phyloP scores from a whole-genome alignment of 2,888 invertebrate species.

The Octonoba sinensis region DNA sequence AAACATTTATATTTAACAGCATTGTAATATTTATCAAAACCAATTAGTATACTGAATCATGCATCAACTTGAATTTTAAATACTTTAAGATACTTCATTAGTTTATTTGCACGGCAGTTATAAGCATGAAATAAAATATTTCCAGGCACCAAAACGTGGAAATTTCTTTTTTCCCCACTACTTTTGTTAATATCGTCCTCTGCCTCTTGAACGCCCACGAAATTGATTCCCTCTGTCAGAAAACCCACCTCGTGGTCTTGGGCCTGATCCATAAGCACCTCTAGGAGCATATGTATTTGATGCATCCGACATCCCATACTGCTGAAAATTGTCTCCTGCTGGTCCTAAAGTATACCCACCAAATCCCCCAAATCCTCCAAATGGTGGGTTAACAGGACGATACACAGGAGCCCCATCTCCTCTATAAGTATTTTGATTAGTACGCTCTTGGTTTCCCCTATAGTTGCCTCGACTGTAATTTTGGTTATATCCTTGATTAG shows the following conservation, averaged over 20 bases:
- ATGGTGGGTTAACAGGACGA: constrained; percentile 14
- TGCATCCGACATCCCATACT: constrained; percentile 30
- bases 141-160: too few relatives aligned
- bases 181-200: constrained; percentile 4
- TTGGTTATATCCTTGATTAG: too few relatives aligned
- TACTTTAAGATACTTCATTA: too few relatives aligned
- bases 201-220: constrained; percentile 23
- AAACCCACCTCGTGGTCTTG: constrained; percentile 18
- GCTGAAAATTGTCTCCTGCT: constrained; percentile 51
- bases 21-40: too few relatives aligned
- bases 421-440: background rate
- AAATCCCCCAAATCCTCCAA: constrained; percentile 13
- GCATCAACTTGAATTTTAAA: too few relatives aligned
- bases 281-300: constrained; percentile 62
- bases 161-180: too few relatives aligned
- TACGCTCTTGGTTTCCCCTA: constrained; percentile 8
- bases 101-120: too few relatives aligned
- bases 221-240: constrained; percentile 14
- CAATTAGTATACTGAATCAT: too few relatives aligned
- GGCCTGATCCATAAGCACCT: constrained; percentile 66
- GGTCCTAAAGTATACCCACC: constrained; percentile 29
- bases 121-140: too few relatives aligned
- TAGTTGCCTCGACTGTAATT: background rate
- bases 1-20: too few relatives aligned
- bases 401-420: constrained; percentile 19